These are phyloP conservation scores for Metridium senile DNA, from an alignment of 92 coral and sea anemone genomes.

Conservation along the genomic window DNA sequence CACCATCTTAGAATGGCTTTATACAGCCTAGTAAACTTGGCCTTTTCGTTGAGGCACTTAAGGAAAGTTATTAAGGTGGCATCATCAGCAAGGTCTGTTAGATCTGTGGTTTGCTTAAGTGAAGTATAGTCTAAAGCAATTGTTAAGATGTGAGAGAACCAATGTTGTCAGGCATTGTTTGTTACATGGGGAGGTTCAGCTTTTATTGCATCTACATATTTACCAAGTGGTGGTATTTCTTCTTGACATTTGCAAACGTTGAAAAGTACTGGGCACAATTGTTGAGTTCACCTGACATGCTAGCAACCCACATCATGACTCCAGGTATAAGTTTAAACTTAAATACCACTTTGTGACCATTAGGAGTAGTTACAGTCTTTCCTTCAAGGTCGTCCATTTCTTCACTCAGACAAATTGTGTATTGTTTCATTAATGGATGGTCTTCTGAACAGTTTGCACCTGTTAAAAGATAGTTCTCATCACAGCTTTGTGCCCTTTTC, in stretches of 20 bases:
- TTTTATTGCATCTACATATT: slow-evolving; percentile 38
- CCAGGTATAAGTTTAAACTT: slow-evolving; percentile 50
- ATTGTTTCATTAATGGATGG: slow-evolving; percentile 40
- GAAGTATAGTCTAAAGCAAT: slow-evolving; percentile 58
- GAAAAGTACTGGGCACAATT: slow-evolving; percentile 63
- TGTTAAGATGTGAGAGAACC: slow-evolving; percentile 42
- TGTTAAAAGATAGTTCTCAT: slow-evolving; percentile 61
- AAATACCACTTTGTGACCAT: slow-evolving; percentile 28
- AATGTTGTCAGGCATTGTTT: slow-evolving; percentile 77
- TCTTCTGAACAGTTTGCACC: slow-evolving; percentile 72
- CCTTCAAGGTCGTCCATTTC: slow-evolving; percentile 68
- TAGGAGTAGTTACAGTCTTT: slow-evolving; percentile 35
- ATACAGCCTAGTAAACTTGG: slow-evolving; percentile 58
- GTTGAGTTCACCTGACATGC: slow-evolving; percentile 57
- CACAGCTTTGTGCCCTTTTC: slow-evolving; percentile 61
- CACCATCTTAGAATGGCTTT: slow-evolving; percentile 55
- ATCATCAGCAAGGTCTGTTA: slow-evolving; percentile 46
- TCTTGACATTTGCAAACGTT: slow-evolving; percentile 69
- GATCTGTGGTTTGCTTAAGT: slow-evolving; percentile 46
- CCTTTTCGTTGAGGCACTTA: slow-evolving; percentile 42
- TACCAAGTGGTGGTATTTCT: slow-evolving; percentile 51
- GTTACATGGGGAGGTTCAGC: slow-evolving; percentile 62
- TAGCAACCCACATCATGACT: slow-evolving; percentile 70
- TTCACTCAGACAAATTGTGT: slow-evolving; percentile 37
- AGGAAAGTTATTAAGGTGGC: slow-evolving; percentile 40